These are phyloP conservation scores for Manduca sexta DNA, from an alignment of 1,140 invertebrate genomes.

Conservation along the genomic window DNA sequence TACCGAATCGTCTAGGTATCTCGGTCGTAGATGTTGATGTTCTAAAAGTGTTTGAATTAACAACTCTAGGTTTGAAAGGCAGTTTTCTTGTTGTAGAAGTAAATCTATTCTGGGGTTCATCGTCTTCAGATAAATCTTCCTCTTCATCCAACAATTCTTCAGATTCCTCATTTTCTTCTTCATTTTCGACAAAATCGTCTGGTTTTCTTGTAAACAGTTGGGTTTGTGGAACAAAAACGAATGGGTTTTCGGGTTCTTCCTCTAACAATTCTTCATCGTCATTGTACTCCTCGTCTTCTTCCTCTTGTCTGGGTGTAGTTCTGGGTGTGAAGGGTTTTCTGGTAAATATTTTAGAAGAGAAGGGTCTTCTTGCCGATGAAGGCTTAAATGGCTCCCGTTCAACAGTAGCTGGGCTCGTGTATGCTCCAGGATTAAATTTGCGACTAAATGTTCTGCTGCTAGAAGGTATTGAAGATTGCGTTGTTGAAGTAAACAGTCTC, in stretches of 20 bases:
- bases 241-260: slow-evolving; percentile 66
- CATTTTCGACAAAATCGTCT: slow-evolving; percentile 27
- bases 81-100: slow-evolving; percentile 42
- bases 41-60: slow-evolving; percentile 64
- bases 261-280: slow-evolving; percentile 70
- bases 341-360: slow-evolving; percentile 52
- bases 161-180: slow-evolving; percentile 40
- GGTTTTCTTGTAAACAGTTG: slow-evolving; percentile 63
- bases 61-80: slow-evolving; percentile 44
- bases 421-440: slow-evolving; percentile 66
- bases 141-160: slow-evolving; percentile 30
- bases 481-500: slow-evolving; percentile 59
- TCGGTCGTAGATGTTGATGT: slow-evolving; percentile 55
- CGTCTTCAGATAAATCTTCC: slow-evolving; percentile 38
- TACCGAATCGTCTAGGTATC: slow-evolving; percentile 33
- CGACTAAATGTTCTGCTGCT: slow-evolving; percentile 63
- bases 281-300: slow-evolving; percentile 63
- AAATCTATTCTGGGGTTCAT: slow-evolving; percentile 30
- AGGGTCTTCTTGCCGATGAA: slow-evolving; percentile 42
- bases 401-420: slow-evolving; percentile 61
- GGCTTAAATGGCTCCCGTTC: slow-evolving; percentile 41
- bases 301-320: slow-evolving; percentile 51
- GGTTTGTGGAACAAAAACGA: slow-evolving; percentile 61
- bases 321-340: slow-evolving; percentile 53
- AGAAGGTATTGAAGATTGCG: slow-evolving; percentile 50